Conservation (phyloP, 2,888 invertebrate species). For the Acrobeloides nanus region DNA sequence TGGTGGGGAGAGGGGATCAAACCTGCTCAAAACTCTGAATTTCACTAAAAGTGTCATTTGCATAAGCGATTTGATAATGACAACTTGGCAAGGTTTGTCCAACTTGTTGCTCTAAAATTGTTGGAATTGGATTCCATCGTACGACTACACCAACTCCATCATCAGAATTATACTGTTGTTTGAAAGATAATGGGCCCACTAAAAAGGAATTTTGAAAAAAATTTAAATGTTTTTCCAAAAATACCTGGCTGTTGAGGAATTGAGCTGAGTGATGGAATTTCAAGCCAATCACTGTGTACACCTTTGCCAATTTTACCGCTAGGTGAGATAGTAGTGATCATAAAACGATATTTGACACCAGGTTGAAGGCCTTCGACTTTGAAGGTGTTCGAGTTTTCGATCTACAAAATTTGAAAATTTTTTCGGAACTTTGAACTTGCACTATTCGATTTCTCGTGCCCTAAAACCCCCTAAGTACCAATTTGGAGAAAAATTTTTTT, state of each 20-base stretch:
- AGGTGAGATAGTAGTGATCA: constrained; percentile 38
- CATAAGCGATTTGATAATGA: constrained; percentile 9
- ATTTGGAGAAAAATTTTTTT: too few species aligned
- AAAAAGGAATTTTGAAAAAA: constrained; percentile 6
- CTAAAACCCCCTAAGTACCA: too few species aligned
- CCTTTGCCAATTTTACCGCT: constrained; percentile 37
- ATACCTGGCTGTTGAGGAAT: too few species aligned
- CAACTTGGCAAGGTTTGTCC: constrained; percentile 8
- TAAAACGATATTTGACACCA: constrained; percentile 47
- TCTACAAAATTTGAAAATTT: constrained; percentile 34
- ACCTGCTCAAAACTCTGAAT: constrained; percentile 13
- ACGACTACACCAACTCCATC: constrained; percentile 37
- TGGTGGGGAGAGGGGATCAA: neutral
- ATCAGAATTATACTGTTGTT: constrained; percentile 38
- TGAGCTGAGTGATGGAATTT: constrained; percentile 12
- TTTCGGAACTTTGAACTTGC: neutral
- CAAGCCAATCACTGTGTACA: constrained; percentile 42
- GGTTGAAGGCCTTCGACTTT: constrained; percentile 43
- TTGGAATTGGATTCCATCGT: constrained; percentile 15
- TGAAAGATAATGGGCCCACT: constrained; percentile 26
- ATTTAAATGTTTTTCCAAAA: neutral
- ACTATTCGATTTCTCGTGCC: too few species aligned
- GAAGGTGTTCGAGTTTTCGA: constrained; percentile 35
- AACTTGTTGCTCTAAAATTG: neutral
- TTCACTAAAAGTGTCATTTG: constrained; percentile 7